Evolutionary conservation across 2,113 vertebrate genomes (phyloP).

Genomic region (Embiotoca jacksoni): DNA sequence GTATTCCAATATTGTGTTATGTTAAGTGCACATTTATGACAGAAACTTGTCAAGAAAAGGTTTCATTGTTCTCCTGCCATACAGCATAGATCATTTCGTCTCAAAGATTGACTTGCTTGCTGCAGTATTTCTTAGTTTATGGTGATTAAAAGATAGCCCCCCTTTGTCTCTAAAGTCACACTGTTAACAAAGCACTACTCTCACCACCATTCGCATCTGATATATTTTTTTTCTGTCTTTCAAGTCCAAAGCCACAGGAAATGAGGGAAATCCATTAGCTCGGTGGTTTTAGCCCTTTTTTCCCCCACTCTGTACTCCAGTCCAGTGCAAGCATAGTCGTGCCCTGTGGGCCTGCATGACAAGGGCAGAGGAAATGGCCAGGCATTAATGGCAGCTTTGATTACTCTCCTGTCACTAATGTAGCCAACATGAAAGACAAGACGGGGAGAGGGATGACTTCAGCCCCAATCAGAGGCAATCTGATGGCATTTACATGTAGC

Average conservation of each 20-base stretch:
- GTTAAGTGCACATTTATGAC: too few relatives aligned
- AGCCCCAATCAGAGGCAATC: conserved; percentile 60
- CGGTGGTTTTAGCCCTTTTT: conserved; percentile 39
- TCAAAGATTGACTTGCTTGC: too few relatives aligned
- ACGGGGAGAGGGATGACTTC: conserved; percentile 65
- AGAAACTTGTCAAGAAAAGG: too few relatives aligned
- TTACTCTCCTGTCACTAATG: conserved; percentile 82
- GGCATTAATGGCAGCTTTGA: conserved; percentile 80
- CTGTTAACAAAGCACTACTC: conserved; percentile 65
- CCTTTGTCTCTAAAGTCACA: conserved; percentile 37
- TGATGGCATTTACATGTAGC: conserved; percentile 61
- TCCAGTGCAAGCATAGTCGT: conserved; percentile 46
- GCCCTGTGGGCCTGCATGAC: conserved; percentile 69
- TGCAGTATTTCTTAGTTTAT: background rate
- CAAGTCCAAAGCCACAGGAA: conserved; percentile 73
- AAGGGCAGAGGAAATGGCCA: conserved; percentile 75
- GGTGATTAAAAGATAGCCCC: conserved; percentile 36
- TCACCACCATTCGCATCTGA: conserved; percentile 46
- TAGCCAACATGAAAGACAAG: conserved; percentile 78
- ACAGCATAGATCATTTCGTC: too few relatives aligned
- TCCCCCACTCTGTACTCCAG: conserved; percentile 25
- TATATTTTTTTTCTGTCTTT: conserved; percentile 48
- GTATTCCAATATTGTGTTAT: too few relatives aligned
- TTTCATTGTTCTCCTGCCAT: too few relatives aligned
- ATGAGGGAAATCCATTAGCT: conserved; percentile 77